These are phyloP conservation scores for Dichetophora obliterata DNA, from an alignment of 2,888 invertebrate species.

Conservation along the genomic window DNA sequence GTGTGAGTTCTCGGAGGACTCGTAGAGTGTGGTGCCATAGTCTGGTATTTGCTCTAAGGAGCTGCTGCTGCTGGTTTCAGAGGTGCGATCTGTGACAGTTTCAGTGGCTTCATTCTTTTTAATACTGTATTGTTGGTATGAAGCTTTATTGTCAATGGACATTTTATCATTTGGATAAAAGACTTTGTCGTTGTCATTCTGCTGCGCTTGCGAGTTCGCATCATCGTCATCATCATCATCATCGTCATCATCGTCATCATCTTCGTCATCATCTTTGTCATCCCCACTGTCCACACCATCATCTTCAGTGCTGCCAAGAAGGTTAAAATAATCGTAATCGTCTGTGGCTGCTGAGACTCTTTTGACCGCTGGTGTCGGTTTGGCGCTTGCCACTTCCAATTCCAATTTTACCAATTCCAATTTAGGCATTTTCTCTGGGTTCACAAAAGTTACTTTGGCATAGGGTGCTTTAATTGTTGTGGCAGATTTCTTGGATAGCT, in stretches of 20 bases:
- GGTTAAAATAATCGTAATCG: slow-evolving; percentile 50
- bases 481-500: too few species aligned
- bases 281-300: slow-evolving; percentile 47
- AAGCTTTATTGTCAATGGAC: too few species aligned
- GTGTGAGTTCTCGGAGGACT: not conserved
- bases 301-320: slow-evolving; percentile 43
- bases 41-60: slow-evolving; percentile 58
- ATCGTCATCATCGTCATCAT: slow-evolving; percentile 47
- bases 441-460: not conserved
- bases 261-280: slow-evolving; percentile 47
- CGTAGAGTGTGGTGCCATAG: slow-evolving; percentile 57
- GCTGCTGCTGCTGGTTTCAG: slow-evolving; percentile 54
- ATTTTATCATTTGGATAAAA: too few species aligned
- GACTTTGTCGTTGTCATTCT: too few species aligned
- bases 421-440: not conserved
- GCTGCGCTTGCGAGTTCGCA: not conserved
- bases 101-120: too few species aligned
- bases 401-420: too few species aligned
- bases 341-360: slow-evolving; percentile 32
- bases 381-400: not conserved
- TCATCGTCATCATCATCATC: slow-evolving; percentile 48
- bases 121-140: too few species aligned
- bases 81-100: slow-evolving; percentile 28
- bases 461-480: not conserved
- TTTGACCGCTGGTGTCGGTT: not conserved